These are phyloP conservation scores for Melanargia galathea DNA, from an alignment of 2,888 invertebrate species.

Conservation along the genomic window DNA sequence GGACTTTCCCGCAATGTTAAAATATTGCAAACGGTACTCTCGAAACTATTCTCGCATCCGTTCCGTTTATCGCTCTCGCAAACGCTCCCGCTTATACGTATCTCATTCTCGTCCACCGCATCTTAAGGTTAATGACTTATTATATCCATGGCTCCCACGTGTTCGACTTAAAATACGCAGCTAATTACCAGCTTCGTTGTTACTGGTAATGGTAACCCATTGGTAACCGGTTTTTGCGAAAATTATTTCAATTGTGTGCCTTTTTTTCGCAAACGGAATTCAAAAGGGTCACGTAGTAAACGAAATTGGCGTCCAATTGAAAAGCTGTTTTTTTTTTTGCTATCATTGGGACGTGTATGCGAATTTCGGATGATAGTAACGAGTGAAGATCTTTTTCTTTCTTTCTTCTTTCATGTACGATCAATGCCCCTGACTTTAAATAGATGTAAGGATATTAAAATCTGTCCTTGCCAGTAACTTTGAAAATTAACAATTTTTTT, in stretches of 20 bases:
- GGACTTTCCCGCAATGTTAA: too few relatives aligned
- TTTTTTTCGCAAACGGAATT: conserved; percentile 17
- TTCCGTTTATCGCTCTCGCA: conserved; percentile 1
- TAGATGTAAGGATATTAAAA: too few relatives aligned
- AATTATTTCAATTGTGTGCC: conserved; percentile 31
- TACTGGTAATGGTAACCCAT: conserved; percentile 18
- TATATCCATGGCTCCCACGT: conserved; percentile 36
- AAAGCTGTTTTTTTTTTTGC: not conserved
- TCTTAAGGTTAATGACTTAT: conserved; percentile 38
- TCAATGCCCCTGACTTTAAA: too few relatives aligned
- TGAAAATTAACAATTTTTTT: too few relatives aligned
- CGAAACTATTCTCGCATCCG: not conserved
- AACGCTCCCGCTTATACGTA: not conserved
- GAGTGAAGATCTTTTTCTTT: not conserved
- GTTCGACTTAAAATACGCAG: conserved; percentile 29
- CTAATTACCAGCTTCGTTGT: conserved; percentile 33
- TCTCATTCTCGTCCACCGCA: not conserved
- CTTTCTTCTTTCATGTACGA: too few relatives aligned
- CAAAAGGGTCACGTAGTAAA: conserved; percentile 13
- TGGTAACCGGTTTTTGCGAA: conserved; percentile 29
- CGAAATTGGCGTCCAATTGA: conserved; percentile 13
- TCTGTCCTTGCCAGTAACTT: too few relatives aligned
- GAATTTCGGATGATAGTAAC: not conserved
- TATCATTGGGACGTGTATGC: conserved; percentile 7
- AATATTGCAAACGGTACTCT: too few relatives aligned